Percentiles rank a stretch among this genome's conserved stretches.
phyloP scores from a whole-genome alignment of 1,140 invertebrate genomes.

The Papilio aristodemus region DNA sequence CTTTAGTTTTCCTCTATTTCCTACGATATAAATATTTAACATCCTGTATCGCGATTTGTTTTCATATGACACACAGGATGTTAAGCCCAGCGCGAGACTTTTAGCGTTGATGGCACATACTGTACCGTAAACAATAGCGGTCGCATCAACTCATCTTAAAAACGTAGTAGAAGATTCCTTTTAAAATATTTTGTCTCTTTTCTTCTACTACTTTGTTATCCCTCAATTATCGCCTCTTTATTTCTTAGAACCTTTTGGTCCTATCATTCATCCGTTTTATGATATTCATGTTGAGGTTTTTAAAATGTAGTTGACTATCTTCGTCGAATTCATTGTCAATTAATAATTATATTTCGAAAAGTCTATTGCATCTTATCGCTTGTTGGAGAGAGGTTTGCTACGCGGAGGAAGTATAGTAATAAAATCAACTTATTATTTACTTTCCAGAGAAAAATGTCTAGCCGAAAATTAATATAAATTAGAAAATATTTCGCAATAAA shows the following conservation, averaged over 20 bases:
- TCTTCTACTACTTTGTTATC: too few species aligned
- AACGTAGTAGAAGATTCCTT: too few species aligned
- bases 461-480: slow-evolving; percentile 2
- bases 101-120: background rate
- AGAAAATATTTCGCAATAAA: slow-evolving; percentile 3
- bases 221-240: too few species aligned
- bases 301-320: background rate
- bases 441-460: background rate
- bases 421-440: background rate
- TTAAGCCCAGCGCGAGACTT: background rate
- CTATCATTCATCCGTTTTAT: too few species aligned
- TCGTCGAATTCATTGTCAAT: background rate
- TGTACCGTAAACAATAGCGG: background rate
- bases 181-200: too few species aligned
- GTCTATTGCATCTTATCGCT: background rate
- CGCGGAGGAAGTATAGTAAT: background rate
- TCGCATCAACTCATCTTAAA: background rate
- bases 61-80: background rate
- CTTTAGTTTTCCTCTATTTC: slow-evolving; percentile 20
- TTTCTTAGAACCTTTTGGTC: too few species aligned
- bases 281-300: too few species aligned
- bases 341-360: background rate
- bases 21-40: slow-evolving; percentile 16
- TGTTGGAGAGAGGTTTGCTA: background rate
- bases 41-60: slow-evolving; percentile 16